Evolutionary conservation across 2,888 invertebrate species (phyloP), one percentile per base, ranked within the genome.

Genomic region (Erebia epiphron): DNA sequence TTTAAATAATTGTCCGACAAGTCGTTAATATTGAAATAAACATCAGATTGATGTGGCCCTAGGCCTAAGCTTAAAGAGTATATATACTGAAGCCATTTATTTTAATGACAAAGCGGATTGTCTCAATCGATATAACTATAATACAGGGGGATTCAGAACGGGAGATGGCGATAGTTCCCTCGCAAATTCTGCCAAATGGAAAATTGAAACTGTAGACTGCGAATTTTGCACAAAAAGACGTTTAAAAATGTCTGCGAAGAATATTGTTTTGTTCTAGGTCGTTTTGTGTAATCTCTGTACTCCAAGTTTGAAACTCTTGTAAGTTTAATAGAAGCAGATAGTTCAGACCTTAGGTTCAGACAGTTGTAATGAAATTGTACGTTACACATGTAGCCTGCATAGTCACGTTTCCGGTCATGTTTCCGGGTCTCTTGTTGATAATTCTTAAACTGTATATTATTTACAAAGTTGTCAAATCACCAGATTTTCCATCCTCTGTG

Each of bases 41-140:
- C 13, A 21, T 14, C 49, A 14, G 21, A 18, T 2, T 54, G 64
- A 54, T 54, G 35, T 46, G 18, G 21, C 46, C 7, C 14, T 13
- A 21, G 14, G 9, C 62, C n/a, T 62, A 46, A 21, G 14, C 62
- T 21, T 62, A 26, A 41, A 11, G 62, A 49, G 49, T 10, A 43
- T 54, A 54, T 10, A 43, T 54, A 54, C 11, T 21, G 43, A 69
- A 69, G 67, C 41, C 62, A 43, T 70, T 67, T 70, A 70, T 67
- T 70, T 58, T 35, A 63, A 63, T 57, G 62, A 67, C 56, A 67
- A 61, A 26, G 49, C 62, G 46, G 52, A 67, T 69, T 50, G 66
- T 63, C 62, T 49, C 35, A 63, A 57, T 70, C 67, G 56, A 70
- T 67, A 57, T 11, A 52, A 13, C 14, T 49, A 50, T 50, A 35